A percentile compares a stretch with the other conserved stretches of the same genome.
Conservation (phyloP, 2,113 vertebrate genomes). For the Leptosomus discolor region DNA sequence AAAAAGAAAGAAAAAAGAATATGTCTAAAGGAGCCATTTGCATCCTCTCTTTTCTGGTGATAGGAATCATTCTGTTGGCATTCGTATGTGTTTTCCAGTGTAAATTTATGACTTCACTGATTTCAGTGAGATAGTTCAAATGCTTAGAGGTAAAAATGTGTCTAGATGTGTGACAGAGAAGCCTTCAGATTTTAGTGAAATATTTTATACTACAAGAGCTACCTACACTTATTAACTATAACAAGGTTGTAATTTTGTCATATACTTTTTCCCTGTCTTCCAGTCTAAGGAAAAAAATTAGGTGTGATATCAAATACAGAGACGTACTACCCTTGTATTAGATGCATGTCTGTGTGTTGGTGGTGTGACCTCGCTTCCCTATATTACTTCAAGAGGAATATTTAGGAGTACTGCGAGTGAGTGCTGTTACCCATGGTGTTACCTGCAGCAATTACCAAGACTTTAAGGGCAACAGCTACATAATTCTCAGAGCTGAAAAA, state of each 20-base stretch:
- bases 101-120: not conserved
- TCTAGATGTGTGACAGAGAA: not conserved
- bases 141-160: not conserved
- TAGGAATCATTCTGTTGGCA: not conserved
- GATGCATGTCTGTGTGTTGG: not conserved
- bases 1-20: no score
- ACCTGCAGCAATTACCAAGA: not conserved
- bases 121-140: not conserved
- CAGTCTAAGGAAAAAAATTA: not conserved
- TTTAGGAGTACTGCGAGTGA: not conserved
- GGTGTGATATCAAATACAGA: not conserved
- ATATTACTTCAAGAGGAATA: not conserved
- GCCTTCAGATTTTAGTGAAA: not conserved
- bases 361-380: not conserved
- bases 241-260: not conserved
- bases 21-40: not conserved
- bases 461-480: not conserved
- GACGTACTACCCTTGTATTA: not conserved
- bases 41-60: not conserved
- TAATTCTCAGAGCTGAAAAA: slow-evolving; percentile 13
- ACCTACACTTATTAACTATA: not conserved
- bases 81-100: not conserved
- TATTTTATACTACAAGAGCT: not conserved
- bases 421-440: not conserved
- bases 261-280: not conserved